Evolutionary conservation across 2,113 vertebrate species (phyloP).

Genomic region (Syrrhaptes paradoxus): DNA sequence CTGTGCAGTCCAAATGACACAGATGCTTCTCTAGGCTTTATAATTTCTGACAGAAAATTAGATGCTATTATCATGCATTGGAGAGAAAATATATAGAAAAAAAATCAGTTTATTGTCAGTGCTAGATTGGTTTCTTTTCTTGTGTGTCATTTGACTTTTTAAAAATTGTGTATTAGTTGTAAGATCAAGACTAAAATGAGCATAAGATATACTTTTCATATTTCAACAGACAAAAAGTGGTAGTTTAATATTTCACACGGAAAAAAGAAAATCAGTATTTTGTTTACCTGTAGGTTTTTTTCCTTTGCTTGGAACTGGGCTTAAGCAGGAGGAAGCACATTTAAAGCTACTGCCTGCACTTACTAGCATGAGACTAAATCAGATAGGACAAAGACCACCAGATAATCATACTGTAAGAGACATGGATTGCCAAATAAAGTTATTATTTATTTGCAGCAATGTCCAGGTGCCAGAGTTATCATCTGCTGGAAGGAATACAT

Average conservation of each 20-base stretch:
- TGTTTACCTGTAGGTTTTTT: neutral
- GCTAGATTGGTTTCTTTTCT: neutral
- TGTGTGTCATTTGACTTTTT: neutral
- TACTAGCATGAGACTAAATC: neutral
- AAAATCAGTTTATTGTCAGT: neutral
- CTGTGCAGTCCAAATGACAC: neutral
- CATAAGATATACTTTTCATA: neutral
- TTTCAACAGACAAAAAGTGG: neutral
- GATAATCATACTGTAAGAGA: neutral
- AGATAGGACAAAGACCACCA: neutral
- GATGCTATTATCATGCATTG: neutral
- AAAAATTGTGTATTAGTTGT: neutral
- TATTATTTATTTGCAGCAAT: neutral
- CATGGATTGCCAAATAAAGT: neutral
- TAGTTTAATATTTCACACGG: neutral
- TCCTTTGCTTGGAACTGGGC: neutral
- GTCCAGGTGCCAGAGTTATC: neutral
- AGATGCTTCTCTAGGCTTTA: neutral
- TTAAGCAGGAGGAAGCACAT: neutral
- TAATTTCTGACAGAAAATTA: neutral
- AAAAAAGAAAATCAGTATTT: neutral
- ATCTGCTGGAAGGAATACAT: neutral
- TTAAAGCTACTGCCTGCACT: neutral
- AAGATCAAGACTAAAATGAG: neutral
- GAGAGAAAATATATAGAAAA: neutral